Evolutionary conservation across 2,888 invertebrate genomes (phyloP), one percentile per base, ranked within the genome.

Genomic region (Galerucella nymphaeae): DNA sequence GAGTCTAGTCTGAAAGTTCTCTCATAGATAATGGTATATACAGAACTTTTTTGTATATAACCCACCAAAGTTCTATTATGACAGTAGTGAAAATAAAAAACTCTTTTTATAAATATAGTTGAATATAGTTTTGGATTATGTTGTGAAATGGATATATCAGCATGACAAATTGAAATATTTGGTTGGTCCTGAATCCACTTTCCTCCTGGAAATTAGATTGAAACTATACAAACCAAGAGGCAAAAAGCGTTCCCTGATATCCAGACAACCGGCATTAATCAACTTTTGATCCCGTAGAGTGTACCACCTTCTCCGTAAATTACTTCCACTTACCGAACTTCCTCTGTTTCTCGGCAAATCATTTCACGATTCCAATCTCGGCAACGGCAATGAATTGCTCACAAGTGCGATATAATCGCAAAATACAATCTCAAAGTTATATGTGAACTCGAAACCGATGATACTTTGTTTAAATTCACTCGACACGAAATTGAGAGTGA

Each of bases 81-180:
- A 4, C 3, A 20, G 9, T 16, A 16, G 18, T 55, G 20, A 8
- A 16, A 55, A 55, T 16, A 53, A 18, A 20, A 18, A 18, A 16
- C 16, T 6, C 14, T 1, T n/a, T 55, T 16, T 55, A 3, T 30
- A 30, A 16, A 20, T n/a, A n/a, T n/a, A n/a, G n/a, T n/a, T n/a
- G 1, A 55, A 55, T 20, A 18, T 1, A 20, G 11, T 55, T 55
- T 18, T 9, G 18, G 13, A 2, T 3, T 55, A 20, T 18, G 9
- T 55, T 16, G 10, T 53, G 8, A 14, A 70, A 75, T 75, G 74
- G 75, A 77, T 78, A 48, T 55, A 23, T 55, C 13, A 10, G 11
- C 16, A 58, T n/a, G 58, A 58, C 75, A 76, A 78, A 75, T 78
- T 75, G 72, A 75, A 50, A 10, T 53, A 53, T 53, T 18, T 16